A percentile compares a stretch with the other conserved stretches of the same genome.
Evolutionary conservation across 2,888 invertebrate genomes (phyloP).

Genomic region (Pachycephus smyrnensis): DNA sequence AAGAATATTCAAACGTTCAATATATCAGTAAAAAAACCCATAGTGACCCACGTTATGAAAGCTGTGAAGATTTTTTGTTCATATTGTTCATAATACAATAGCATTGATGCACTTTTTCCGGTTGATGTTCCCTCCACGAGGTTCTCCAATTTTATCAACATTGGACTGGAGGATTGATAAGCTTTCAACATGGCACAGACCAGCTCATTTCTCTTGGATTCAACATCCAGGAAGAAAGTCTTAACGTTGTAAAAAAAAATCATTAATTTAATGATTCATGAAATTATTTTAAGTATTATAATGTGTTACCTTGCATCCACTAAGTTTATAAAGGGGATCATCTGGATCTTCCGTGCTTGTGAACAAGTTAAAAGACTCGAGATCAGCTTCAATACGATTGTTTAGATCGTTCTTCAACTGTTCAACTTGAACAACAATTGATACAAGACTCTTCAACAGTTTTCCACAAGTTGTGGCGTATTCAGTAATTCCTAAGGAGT

Average conservation of each 20-base stretch:
- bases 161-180: constrained; percentile 85
- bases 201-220: constrained; percentile 76
- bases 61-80: constrained; percentile 82
- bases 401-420: constrained; percentile 66
- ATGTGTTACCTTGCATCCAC: constrained; percentile 44
- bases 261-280: not conserved
- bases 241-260: constrained; percentile 49
- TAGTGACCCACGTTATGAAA: constrained; percentile 70
- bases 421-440: constrained; percentile 77
- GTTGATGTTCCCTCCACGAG: constrained; percentile 84
- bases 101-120: constrained; percentile 80
- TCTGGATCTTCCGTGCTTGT: constrained; percentile 23
- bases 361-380: constrained; percentile 54
- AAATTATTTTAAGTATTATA: constrained; percentile 7
- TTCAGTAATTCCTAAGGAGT: constrained; percentile 83
- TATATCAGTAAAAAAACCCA: constrained; percentile 3
- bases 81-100: constrained; percentile 83
- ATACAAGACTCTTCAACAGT: constrained; percentile 73
- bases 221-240: constrained; percentile 81
- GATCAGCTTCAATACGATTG: constrained; percentile 43
- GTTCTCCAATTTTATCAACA: constrained; percentile 87
- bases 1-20: not conserved
- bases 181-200: constrained; percentile 76
- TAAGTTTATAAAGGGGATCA: constrained; percentile 26
- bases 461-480: constrained; percentile 74